Percentiles rank a stretch among this genome's conserved stretches.
phyloP scores from a whole-genome alignment of 2,888 invertebrate species.

The Acrocyrtus sp. region DNA sequence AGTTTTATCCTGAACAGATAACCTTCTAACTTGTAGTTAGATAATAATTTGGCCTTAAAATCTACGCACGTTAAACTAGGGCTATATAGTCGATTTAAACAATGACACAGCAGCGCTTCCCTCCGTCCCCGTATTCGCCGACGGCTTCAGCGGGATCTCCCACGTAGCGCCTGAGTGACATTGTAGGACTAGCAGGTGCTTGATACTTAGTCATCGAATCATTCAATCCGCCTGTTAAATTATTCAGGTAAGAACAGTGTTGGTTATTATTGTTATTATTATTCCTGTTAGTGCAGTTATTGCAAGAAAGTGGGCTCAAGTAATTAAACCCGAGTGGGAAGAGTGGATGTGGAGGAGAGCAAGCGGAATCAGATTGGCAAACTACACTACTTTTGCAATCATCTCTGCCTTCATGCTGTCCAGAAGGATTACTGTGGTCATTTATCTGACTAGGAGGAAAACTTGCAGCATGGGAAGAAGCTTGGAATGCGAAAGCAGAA shows the following conservation, averaged over 20 bases:
- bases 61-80: no score
- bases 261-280: constrained; percentile 45
- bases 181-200: constrained; percentile 60
- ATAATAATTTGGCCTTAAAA: no score
- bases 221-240: constrained; percentile 54
- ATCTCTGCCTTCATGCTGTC: background rate
- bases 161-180: constrained; percentile 56
- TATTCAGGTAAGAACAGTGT: constrained; percentile 51
- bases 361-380: background rate
- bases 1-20: no score
- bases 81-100: constrained; percentile 48
- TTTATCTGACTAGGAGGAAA: background rate
- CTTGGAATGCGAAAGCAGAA: constrained; percentile 33
- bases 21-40: no score
- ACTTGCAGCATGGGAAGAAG: background rate
- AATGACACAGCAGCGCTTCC: constrained; percentile 61
- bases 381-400: no score
- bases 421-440: no score
- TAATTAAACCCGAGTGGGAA: constrained; percentile 5
- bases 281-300: constrained; percentile 6
- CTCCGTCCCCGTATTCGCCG: constrained; percentile 59
- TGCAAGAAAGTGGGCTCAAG: background rate
- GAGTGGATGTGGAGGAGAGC: constrained; percentile 2
- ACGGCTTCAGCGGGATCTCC: constrained; percentile 57
- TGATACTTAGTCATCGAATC: constrained; percentile 49